Evolutionary conservation across 1,140 invertebrate genomes (phyloP), one percentile per base, ranked within the genome.

Genomic region (Phenacoccus solenopsis): DNA sequence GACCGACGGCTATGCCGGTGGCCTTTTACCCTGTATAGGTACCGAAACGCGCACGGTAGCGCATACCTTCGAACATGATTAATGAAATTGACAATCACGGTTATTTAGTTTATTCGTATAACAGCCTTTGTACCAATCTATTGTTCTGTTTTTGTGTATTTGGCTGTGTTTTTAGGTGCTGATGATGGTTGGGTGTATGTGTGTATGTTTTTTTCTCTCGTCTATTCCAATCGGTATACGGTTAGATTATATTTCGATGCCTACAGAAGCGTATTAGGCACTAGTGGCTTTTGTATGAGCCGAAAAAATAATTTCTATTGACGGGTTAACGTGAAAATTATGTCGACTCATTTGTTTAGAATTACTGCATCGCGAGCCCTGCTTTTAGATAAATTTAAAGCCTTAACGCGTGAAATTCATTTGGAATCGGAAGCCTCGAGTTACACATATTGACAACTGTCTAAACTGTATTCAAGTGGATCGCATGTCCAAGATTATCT

Each of bases 41-140:
- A 24, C 25, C 16, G 21, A 64, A 64, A 25, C 32, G 32, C 9
- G n/a, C 9, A 38, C 59, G 25, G 59, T 64, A 64, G 59, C 59
- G 16, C 59, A 64, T 64, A 24, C 59, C 59, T 64, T 64, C 59
- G 59, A 64, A 25, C 59, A 27, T 64, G 59, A 64, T 64, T 64
- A 64, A 64, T 64, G 59, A 64, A 64, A 64, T 64, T 64, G 12
- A 64, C 59, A 27, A 64, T 25, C 59, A 64, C 59, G 59, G 59
- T 64, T 64, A 22, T 64, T 64, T 64, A 64, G 59, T 24, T 64
- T 64, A 64, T 22, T 64, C 22, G 3, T 64, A 27, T 64, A 64
- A 64, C 59, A 64, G 25, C 25, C 20, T 64, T 64, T 64, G 59
- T 64, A 64, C 59, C 38, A 10, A 64, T 22, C 13, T 64, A 64